These are phyloP conservation scores for Dallia pectoralis DNA, from an alignment of 2,797 vertebrate genomes.

Conservation along the genomic window DNA sequence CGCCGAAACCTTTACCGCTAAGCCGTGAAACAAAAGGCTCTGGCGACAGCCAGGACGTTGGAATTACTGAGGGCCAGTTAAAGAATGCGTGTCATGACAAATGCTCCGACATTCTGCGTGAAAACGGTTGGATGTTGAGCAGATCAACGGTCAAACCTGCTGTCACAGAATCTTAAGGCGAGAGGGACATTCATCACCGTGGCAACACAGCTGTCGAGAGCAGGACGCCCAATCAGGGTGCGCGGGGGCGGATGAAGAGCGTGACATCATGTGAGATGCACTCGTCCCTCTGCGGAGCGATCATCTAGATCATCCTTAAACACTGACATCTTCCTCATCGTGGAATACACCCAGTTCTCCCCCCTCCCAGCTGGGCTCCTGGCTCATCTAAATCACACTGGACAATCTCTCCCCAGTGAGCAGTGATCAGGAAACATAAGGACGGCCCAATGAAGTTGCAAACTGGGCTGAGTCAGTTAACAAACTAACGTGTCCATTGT, in stretches of 20 bases:
- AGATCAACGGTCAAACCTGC: constrained; percentile 54
- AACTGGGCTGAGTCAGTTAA: neutral
- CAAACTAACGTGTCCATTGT: neutral
- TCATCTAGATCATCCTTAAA: constrained; percentile 11
- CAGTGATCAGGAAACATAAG: neutral
- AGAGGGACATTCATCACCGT: constrained; percentile 54
- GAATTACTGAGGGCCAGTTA: constrained; percentile 53
- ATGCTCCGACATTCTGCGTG: constrained; percentile 68
- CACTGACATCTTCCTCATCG: constrained; percentile 2
- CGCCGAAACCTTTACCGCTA: constrained; percentile 58
- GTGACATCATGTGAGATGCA: constrained; percentile 33
- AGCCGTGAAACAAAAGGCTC: constrained; percentile 62
- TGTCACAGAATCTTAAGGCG: constrained; percentile 59
- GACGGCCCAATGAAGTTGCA: neutral
- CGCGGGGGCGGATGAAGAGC: constrained; percentile 27
- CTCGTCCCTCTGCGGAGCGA: constrained; percentile 18
- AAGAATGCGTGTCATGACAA: constrained; percentile 69
- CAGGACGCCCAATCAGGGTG: constrained; percentile 44
- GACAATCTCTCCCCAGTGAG: neutral
- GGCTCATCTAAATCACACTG: neutral
- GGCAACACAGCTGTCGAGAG: constrained; percentile 62
- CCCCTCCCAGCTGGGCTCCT: neutral
- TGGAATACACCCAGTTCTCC: neutral
- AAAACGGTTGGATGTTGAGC: constrained; percentile 64
- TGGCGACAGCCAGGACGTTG: constrained; percentile 56